Evolutionary conservation across 2,113 vertebrate species (phyloP), one percentile per base, ranked within the genome.

Genomic region (Pseudonaja textilis): DNA sequence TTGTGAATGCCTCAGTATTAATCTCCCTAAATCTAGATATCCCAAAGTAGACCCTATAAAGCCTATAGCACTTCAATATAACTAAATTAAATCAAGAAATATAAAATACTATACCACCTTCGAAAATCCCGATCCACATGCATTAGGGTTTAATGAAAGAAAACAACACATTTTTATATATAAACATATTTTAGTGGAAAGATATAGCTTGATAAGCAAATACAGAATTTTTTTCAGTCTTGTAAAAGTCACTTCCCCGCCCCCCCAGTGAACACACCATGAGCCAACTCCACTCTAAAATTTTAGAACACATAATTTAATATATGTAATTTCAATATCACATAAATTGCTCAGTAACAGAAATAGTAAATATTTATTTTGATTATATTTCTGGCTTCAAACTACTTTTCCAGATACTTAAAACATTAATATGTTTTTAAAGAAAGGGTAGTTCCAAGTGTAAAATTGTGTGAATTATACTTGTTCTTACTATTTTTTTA

Each of bases 331-430:
- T 25, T 10, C 23, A 42, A 7, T 59, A 57, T 57, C 39, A 22
- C 8, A 39, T 45, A 61, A 26, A 61, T 26, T 89, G 57, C 12
- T 89, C 25, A 64, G 57, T 47, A 57, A 59, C 55, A 59, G 39
- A 23, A 42, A 11, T 42, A 45, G 5, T 45, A 34, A 89, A 45
- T 59, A 45, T 45, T 4, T 57, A 5, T 89, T 89, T 93, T 93
- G 94, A 47, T 93, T 95, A 7, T 20, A 6, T 22, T 89, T 34
- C 61, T 94, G 0, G 0, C 94, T 90, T 87, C 55, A 90, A 93
- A 87, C 9, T 89, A 74, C 12, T 93, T 95, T 95, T 52, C 69
- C 88, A 95, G 94, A 74, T 94, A 91, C 11, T 92, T 97, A 91
- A 94, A 94, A 88, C 69, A 69, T 22, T 59, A 92, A 90, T 91